Conservation (phyloP, 2,888 invertebrate genomes). For the Tachina lurida region DNA sequence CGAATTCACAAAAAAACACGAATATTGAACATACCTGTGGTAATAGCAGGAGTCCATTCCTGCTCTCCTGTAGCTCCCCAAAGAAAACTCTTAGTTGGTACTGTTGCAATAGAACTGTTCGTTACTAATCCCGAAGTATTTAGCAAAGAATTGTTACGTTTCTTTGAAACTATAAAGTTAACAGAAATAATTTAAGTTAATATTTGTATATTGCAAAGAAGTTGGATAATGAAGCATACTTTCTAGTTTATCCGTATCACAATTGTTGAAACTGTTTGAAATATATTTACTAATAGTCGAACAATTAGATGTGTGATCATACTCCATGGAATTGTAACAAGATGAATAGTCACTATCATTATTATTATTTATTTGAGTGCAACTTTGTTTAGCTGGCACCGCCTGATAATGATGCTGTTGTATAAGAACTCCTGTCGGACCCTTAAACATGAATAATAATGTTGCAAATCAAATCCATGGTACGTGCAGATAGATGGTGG, state of each 20-base stretch:
- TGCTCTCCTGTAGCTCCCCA: constrained; percentile 99
- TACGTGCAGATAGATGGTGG: neutral
- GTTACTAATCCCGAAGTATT: constrained; percentile 70
- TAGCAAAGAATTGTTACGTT: constrained; percentile 77
- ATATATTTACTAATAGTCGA: constrained; percentile 77
- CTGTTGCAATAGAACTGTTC: constrained; percentile 73
- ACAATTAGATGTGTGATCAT: constrained; percentile 80
- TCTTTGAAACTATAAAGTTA: constrained; percentile 76
- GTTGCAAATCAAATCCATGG: neutral
- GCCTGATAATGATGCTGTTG: constrained; percentile 97
- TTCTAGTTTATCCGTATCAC: constrained; percentile 77
- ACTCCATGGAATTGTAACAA: constrained; percentile 79
- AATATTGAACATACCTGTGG: constrained; percentile 87
- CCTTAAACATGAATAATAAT: constrained; percentile 81
- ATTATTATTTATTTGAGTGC: constrained; percentile 74
- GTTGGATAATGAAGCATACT: constrained; percentile 73
- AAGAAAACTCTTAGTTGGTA: constrained; percentile 84
- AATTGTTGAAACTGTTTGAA: constrained; percentile 72
- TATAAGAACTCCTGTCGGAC: constrained; percentile 94
- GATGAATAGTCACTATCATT: constrained; percentile 75
- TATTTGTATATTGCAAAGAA: neutral
- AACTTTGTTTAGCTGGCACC: constrained; percentile 84
- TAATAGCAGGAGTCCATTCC: constrained; percentile 97
- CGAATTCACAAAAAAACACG: constrained; percentile 34
- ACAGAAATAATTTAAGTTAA: neutral